Percentiles rank a stretch among this genome's conserved stretches.
These are phyloP conservation scores for Zoroaster sp. DNA, from an alignment of 53 echinoderm and acorn worm genomes.

Conservation along the genomic window DNA sequence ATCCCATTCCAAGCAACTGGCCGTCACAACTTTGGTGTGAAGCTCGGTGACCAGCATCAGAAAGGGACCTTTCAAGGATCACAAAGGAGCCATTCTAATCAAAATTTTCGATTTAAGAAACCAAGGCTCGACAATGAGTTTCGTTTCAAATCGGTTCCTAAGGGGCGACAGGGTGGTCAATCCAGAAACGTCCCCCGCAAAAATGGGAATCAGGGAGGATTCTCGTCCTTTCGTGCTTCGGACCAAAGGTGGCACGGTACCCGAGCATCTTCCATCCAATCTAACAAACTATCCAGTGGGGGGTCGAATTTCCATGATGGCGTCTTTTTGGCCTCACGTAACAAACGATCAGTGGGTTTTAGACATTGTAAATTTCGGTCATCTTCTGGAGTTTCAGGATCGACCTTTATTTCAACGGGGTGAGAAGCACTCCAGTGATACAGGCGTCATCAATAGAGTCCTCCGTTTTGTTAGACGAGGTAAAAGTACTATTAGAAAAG, in stretches of 20 bases:
- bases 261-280: neutral
- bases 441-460: neutral
- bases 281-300: neutral
- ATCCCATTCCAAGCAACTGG: neutral
- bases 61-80: neutral
- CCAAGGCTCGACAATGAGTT: no score
- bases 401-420: neutral
- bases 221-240: neutral
- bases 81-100: neutral
- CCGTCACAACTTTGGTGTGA: neutral
- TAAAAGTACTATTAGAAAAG: neutral
- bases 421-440: neutral
- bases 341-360: neutral
- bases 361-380: conserved; percentile 15
- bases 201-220: no score
- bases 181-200: no score
- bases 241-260: neutral
- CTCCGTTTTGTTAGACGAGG: conserved; percentile 1
- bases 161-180: no score
- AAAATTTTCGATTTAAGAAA: no score
- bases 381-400: neutral
- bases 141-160: no score
- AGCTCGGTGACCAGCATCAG: neutral
- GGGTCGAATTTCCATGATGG: neutral
- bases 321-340: neutral